A percentile compares a stretch with the other conserved stretches of the same genome.
Conservation (phyloP, 37 sponge, comb jelly and placozoan species). For the Theonella swinhoei region DNA sequence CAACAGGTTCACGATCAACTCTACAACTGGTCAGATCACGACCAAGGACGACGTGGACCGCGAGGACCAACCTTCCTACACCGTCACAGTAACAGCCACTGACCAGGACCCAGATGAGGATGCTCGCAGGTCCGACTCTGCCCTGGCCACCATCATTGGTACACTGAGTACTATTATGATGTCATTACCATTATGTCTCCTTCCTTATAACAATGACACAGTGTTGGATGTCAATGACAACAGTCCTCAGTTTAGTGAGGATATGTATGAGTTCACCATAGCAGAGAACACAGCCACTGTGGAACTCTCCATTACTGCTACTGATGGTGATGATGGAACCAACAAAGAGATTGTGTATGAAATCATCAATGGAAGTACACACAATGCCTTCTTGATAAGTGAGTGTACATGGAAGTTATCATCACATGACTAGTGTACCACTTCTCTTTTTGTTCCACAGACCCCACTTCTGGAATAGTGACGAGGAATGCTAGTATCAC, state of each 20-base stretch:
- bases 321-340: constrained; percentile 19
- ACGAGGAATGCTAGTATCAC: not conserved
- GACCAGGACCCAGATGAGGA: constrained; percentile 8
- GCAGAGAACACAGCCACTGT: constrained; percentile 43
- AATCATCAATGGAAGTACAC: constrained; percentile 18
- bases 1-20: constrained; percentile 47
- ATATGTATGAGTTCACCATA: constrained; percentile 10
- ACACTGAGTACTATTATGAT: too few relatives aligned
- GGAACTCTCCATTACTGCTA: constrained; percentile 6
- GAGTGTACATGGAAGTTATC: constrained; percentile 16
- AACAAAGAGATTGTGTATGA: constrained; percentile 13
- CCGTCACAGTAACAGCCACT: constrained; percentile 15
- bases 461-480: not conserved
- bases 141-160: constrained; percentile 21
- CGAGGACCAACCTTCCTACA: not conserved
- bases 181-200: too few relatives aligned
- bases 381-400: constrained; percentile 33
- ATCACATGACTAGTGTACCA: too few relatives aligned
- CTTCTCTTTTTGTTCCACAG: not conserved
- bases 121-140: not conserved
- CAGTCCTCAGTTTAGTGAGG: constrained; percentile 14
- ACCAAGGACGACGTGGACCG: constrained; percentile 14
- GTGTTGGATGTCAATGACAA: constrained; percentile 50
- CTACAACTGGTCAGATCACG: constrained; percentile 10
- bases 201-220: too few relatives aligned